Conservation (phyloP, 2,113 vertebrate genomes). For the Semnornis frantzii region DNA sequence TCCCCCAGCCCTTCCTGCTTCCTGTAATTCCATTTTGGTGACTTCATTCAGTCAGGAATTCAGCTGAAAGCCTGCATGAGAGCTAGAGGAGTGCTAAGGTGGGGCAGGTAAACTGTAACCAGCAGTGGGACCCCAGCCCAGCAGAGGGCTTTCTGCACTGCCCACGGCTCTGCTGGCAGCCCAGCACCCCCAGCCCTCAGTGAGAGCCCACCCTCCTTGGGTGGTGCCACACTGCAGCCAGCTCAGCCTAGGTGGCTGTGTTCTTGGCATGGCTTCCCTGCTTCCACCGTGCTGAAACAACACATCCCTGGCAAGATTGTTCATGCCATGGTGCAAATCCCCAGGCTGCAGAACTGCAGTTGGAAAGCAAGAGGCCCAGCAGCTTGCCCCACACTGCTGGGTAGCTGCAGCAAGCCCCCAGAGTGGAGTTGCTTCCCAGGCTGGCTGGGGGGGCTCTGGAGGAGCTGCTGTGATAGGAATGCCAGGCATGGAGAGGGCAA, state of each 20-base stretch:
- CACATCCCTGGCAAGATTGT: background rate
- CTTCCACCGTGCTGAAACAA: background rate
- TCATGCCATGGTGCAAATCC: background rate
- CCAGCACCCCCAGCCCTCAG: background rate
- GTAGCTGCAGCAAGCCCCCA: background rate
- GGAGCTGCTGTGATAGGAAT: background rate
- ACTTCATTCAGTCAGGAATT: background rate
- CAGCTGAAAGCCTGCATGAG: background rate
- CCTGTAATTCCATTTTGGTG: background rate
- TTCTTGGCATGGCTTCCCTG: background rate
- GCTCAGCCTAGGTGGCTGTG: background rate
- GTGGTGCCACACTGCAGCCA: background rate
- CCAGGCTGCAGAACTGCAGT: background rate
- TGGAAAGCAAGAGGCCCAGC: background rate
- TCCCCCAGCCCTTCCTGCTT: background rate
- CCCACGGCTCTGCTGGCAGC: background rate
- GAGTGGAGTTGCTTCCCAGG: background rate
- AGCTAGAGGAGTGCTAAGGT: background rate
- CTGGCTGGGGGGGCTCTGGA: too few species aligned
- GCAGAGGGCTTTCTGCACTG: background rate
- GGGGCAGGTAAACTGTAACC: background rate
- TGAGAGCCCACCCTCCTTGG: accelerated
- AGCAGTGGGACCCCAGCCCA: background rate
- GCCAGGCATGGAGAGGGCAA: accelerated
- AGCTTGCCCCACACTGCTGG: accelerated